Evolutionary conservation across 2,797 vertebrate species (phyloP), one percentile per base, ranked within the genome.

Genomic region (Cephalopachus bancanus): DNA sequence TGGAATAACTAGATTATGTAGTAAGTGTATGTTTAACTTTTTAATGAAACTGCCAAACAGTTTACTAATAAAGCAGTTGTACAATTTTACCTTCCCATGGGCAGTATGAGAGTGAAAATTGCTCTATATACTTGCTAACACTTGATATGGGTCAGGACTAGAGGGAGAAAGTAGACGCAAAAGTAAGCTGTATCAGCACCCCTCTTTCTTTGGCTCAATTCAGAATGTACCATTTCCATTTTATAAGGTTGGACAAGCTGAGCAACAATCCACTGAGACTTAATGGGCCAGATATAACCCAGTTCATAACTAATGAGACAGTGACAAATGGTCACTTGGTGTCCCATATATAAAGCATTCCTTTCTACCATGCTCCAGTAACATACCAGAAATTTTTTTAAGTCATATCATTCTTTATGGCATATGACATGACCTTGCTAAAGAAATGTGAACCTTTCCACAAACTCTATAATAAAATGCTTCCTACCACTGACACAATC

Each of bases 351-450:
- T 80, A 9, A 75, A 80, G 12, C 5, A 53, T 74, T 89, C 4
- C 0, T 74, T 19, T 84, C 22, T 7, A 33, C 1, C 37, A 94
- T 8, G 37, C 55, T 33, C 37, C 17, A 4, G 20, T 44, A 53
- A 60, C 49, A 83, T 28, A 30, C 28, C 28, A 93, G 65, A 19
- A 84, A 14, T 71, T 65, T 89, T 76, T 62, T 80, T 28, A 51
- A 93, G 74, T 15, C 10, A 22, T 89, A 16, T 94, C 44, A 57
- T 81, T 96, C 74, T 86, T 49, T 83, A 10, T n/a, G 67, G 49
- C 49, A 94, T 57, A 55, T 62, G 53, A 53, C 30, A 57, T 55
- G 28, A 26, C 49, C 17, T 83, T 79, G 33, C 24, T 95, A 87
- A 53, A 76, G n/a, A 88, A 67, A 8, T 17, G 28, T 22, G 60